Evolutionary conservation across 2,888 invertebrate genomes (phyloP).

Genomic region (Nyleta sp.): DNA sequence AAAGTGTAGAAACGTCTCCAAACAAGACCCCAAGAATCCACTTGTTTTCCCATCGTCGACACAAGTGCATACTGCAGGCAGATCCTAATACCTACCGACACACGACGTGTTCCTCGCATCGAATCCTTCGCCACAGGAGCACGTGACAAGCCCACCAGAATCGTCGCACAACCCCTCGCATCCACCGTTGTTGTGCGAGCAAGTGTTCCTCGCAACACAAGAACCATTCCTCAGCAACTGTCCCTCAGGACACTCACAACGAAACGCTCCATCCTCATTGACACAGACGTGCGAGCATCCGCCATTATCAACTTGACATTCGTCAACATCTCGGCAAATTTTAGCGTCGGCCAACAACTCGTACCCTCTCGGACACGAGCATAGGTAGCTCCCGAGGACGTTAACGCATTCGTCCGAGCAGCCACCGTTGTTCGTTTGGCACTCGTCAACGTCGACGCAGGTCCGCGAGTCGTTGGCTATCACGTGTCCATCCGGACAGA

Average conservation of each 20-base stretch:
- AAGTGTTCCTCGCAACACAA: constrained; percentile 69
- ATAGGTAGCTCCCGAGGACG: constrained; percentile 67
- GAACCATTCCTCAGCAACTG: constrained; percentile 70
- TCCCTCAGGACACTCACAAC: constrained; percentile 83
- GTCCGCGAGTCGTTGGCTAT: constrained; percentile 75
- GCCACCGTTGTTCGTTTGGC: constrained; percentile 84
- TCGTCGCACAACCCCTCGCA: constrained; percentile 81
- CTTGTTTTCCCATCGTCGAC: no score
- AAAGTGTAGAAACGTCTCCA: no score
- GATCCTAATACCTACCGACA: constrained; percentile 68
- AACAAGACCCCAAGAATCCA: no score
- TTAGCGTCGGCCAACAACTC: constrained; percentile 77
- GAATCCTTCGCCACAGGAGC: constrained; percentile 75
- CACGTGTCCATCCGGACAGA: constrained; percentile 79
- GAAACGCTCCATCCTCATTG: constrained; percentile 81
- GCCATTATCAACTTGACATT: constrained; percentile 77
- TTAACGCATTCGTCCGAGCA: constrained; percentile 79
- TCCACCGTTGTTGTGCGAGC: constrained; percentile 79
- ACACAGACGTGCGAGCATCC: constrained; percentile 84
- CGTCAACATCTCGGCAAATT: constrained; percentile 81
- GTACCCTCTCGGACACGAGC: constrained; percentile 80
- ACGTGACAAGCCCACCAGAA: constrained; percentile 68
- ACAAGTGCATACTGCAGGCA: no score
- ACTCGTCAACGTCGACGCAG: constrained; percentile 84
- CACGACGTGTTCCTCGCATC: constrained; percentile 71